Evolutionary conservation across 92 coral and sea anemone species (phyloP).

Genomic region (Blastomussa wellsi): DNA sequence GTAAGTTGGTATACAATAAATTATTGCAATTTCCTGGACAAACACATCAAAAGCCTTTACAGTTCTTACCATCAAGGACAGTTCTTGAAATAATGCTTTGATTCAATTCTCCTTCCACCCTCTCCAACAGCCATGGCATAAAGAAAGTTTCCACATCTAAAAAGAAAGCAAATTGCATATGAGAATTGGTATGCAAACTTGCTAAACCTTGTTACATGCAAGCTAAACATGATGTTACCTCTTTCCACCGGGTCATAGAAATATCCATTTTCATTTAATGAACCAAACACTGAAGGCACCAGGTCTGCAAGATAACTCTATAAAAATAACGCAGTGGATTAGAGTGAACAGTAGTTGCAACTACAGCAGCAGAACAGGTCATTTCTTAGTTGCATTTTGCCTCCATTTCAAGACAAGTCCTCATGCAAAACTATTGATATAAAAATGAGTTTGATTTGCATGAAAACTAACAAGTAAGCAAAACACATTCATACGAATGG

Average conservation of each 20-base stretch:
- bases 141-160: conserved; percentile 94
- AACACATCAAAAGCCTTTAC: too few species aligned
- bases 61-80: conserved; percentile 85
- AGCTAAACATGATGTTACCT: conserved; percentile 53
- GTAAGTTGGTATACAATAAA: too few species aligned
- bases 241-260: conserved; percentile 99
- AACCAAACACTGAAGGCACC: conserved; percentile 98
- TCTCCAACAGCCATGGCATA: conserved; percentile 94
- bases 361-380: too few species aligned
- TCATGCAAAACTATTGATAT: too few species aligned
- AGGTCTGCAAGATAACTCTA: conserved; percentile 99
- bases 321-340: neutral
- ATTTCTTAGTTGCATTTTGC: too few species aligned
- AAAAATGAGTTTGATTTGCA: too few species aligned
- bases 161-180: neutral
- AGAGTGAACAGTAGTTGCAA: too few species aligned
- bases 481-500: too few species aligned
- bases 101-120: conserved; percentile 76
- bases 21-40: too few species aligned
- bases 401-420: too few species aligned
- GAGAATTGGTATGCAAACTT: neutral
- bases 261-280: conserved; percentile 96
- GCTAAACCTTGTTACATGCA: neutral
- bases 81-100: conserved; percentile 74
- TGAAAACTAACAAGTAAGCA: too few species aligned